phyloP scores from a whole-genome alignment of 2,797 vertebrate species.

The Chiloscyllium punctatum region DNA sequence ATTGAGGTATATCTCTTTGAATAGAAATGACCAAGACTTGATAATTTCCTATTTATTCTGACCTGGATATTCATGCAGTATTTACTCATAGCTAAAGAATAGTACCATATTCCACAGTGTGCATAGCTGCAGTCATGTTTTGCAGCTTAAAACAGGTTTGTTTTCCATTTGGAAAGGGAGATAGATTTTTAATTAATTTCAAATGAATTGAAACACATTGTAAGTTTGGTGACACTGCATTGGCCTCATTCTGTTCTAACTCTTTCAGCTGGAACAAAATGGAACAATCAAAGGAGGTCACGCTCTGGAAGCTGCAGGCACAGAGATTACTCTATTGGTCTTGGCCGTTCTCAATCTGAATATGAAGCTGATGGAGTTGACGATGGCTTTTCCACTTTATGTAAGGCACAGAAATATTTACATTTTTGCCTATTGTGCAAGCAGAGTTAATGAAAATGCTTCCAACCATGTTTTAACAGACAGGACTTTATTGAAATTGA shows the following conservation, averaged over 20 bases:
- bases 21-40: background rate
- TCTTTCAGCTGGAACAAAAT: conserved; percentile 50
- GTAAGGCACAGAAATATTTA: conserved; percentile 54
- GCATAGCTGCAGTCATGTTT: background rate
- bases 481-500: background rate
- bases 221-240: conserved; percentile 18
- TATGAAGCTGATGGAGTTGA: conserved; percentile 64
- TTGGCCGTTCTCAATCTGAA: conserved; percentile 63
- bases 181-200: background rate
- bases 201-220: background rate
- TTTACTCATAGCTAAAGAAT: background rate
- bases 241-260: conserved; percentile 35
- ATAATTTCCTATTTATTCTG: background rate
- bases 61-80: background rate
- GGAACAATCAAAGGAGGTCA: conserved; percentile 59
- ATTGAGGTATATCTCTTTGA: background rate
- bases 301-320: conserved; percentile 65
- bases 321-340: conserved; percentile 56
- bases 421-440: background rate
- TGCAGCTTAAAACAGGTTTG: background rate
- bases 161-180: background rate
- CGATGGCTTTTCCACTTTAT: conserved; percentile 46
- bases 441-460: background rate
- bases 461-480: background rate
- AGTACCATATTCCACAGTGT: background rate